phyloP scores from a whole-genome alignment of 2,797 vertebrate species.

The Tokudaia tokunoshimensis region DNA sequence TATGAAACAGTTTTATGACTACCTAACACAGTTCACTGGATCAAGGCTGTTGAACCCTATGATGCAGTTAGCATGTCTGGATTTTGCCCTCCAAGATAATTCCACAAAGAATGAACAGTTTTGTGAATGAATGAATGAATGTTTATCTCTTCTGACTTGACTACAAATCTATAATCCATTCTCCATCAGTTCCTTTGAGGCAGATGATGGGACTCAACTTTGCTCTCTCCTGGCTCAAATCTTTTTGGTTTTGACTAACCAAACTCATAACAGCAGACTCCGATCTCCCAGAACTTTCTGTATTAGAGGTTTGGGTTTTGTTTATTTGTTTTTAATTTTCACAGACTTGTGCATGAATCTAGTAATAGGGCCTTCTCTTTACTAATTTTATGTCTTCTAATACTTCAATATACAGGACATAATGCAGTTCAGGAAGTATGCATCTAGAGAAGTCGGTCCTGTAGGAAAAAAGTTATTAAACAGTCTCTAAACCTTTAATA shows the following conservation, averaged over 20 bases:
- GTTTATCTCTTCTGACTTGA: neutral
- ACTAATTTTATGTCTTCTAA: neutral
- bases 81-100: neutral
- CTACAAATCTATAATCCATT: slow-evolving; percentile 14
- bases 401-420: neutral
- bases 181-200: neutral
- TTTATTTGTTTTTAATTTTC: neutral
- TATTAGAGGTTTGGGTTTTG: neutral
- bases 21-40: neutral
- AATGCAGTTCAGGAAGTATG: neutral
- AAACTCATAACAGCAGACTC: neutral
- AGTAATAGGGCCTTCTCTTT: neutral
- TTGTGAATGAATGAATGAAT: neutral
- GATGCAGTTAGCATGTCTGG: neutral
- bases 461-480: neutral
- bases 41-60: neutral
- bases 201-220: neutral
- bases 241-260: neutral
- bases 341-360: neutral
- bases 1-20: neutral
- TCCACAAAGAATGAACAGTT: neutral
- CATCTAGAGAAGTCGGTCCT: neutral
- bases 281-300: neutral
- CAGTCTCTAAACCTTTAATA: neutral
- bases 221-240: neutral